Evolutionary conservation across 2,113 vertebrate species (phyloP).

Genomic region (Engraulis encrasicolus): DNA sequence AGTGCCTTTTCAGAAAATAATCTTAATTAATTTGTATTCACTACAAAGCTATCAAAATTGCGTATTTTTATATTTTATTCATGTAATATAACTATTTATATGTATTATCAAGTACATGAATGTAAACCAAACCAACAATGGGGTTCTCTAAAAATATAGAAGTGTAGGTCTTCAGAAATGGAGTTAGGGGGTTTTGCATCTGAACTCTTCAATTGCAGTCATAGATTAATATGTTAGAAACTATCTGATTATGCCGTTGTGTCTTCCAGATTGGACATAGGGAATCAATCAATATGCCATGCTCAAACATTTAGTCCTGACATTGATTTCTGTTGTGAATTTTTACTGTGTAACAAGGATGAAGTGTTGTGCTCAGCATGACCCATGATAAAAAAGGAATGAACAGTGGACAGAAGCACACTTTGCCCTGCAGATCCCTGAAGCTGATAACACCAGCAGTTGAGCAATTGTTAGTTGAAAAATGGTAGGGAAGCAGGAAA

Average conservation of each 20-base stretch:
- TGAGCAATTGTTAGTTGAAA: neutral
- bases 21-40: too few species aligned
- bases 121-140: too few species aligned
- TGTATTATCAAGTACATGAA: too few species aligned
- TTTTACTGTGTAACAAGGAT: slow-evolving; percentile 47
- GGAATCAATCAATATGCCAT: slow-evolving; percentile 62
- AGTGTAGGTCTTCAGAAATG: too few species aligned
- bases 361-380: neutral
- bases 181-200: too few species aligned
- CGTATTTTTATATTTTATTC: too few species aligned
- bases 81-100: too few species aligned
- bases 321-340: slow-evolving; percentile 66
- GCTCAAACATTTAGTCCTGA: slow-evolving; percentile 60
- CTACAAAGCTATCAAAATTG: too few species aligned
- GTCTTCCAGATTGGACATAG: slow-evolving; percentile 48
- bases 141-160: too few species aligned
- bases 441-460: neutral
- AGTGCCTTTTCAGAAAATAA: too few species aligned
- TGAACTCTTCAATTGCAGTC: neutral
- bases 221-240: neutral
- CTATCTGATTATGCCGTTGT: slow-evolving; percentile 22
- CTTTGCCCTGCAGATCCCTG: neutral
- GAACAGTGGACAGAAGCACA: neutral
- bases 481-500: neutral
- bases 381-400: neutral